Conservation (phyloP, 2,113 vertebrate genomes). For the Callorhinus ursinus region DNA sequence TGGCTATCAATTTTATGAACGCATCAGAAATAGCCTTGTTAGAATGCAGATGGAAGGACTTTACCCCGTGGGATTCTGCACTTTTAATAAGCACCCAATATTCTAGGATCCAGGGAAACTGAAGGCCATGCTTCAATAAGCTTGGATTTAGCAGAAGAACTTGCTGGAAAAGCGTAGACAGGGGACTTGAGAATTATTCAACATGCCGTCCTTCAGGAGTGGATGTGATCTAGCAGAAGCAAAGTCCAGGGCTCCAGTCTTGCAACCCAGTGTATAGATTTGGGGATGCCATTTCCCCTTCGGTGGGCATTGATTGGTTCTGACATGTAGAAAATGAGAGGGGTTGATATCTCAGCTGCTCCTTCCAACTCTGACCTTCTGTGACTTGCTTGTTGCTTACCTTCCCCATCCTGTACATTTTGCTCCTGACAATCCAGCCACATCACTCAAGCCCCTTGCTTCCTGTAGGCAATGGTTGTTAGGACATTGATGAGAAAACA, state of each 20-base stretch:
- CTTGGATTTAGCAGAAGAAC: background rate
- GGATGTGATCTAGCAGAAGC: background rate
- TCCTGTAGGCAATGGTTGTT: background rate
- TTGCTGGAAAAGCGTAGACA: background rate
- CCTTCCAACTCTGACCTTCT: background rate
- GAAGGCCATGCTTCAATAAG: accelerated
- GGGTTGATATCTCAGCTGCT: no score
- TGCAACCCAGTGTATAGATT: background rate
- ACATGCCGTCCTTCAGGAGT: accelerated
- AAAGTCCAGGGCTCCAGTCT: background rate
- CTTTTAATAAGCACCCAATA: background rate
- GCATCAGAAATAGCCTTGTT: background rate
- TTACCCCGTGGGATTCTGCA: background rate
- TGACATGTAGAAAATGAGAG: background rate
- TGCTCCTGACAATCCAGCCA: no score
- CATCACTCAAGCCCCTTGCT: accelerated
- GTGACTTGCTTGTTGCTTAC: accelerated
- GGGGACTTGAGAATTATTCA: background rate
- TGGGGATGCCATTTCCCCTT: background rate
- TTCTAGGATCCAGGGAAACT: background rate
- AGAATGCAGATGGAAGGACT: background rate
- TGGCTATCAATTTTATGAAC: background rate
- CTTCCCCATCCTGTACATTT: background rate
- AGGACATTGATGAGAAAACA: background rate
- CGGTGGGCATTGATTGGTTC: background rate